Base-by-base conservation (phyloP, 2,113 vertebrate genomes). In the Seriola aureovittata region DNA sequence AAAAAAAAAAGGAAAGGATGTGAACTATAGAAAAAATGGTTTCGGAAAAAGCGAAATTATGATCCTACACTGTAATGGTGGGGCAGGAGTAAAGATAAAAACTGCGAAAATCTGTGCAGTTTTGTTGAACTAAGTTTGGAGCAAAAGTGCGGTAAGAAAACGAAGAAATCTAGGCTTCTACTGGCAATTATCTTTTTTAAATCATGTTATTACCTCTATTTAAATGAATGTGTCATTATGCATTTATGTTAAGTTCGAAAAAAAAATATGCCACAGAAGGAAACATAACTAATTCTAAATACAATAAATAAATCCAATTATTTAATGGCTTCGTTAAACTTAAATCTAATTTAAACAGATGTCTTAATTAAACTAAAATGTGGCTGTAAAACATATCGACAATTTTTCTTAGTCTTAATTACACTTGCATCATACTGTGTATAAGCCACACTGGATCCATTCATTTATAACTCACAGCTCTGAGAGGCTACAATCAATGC, bases 371-470 rank as follows among this genome's bases (percentile, higher is more conserved):
- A 71, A 78, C 32, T 16, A 21, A 40, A 64, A 73, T 21, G 34
- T 29, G 44, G 17, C 8, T 23, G 3, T 34, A 57, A 57, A 65
- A 70, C 59, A 55, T 67, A 57, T n/a, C 12, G 75, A 80, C 29
- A 36, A 44, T 64, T 65, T 17, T 44, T 69, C 64, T 12, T 36
- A 36, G 10, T 59, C 75, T 78, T 81, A 85, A 87, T 87, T 81
- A 72, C 77, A 79, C 70, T 71, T 5, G 44, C 55, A 12, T 34
- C 65, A 12, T 2, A 60, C 58, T 66, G 79, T 73, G 72, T 38
- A 68, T 9, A 65, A 54, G 44, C 42, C 70, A 48, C 73, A 23
- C 78, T 69, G 71, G 62, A 63, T 89, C 62, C 78, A 84, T 73
- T 84, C 58, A 71, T 64, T 75, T 52, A 64, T 21, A 67, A 88